Base-by-base conservation (phyloP, 2,797 vertebrate genomes). In the Pseudomugil tenellus region DNA sequence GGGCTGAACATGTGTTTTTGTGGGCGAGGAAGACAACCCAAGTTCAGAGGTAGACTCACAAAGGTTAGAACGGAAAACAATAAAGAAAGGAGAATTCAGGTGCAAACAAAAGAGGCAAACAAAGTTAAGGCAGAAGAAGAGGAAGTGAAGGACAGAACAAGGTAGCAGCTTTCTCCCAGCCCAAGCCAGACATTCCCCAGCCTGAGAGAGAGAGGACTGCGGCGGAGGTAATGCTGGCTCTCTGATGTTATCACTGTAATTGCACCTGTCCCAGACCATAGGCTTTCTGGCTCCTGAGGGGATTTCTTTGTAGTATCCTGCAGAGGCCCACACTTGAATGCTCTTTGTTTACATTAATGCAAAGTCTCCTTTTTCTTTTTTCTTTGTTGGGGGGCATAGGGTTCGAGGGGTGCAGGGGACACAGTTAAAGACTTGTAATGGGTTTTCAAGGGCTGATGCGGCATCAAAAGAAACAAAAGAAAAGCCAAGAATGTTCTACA, bases 231-330 rank as follows among this genome's bases (percentile, higher is more conserved):
- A 84, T 87, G 87, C 79, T 62, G 82, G 81, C 77, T 80, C 84
- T 92, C 85, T 91, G 93, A 94, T 94, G 89, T 92, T 94, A 94
- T 94, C 92, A 88, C 84, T 91, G 91, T 94, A 94, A 94, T 94
- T 94, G 93, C 93, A 93, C 93, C 93, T 94, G 92, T 93, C 91
- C 91, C 85, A 84, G 87, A 90, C 87, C 87, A 84, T 61, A 79
- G 90, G 85, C 92, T 86, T 73, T 29, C 74, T 43, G 87, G 85
- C 84, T 90, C 91, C 87, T 72, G 80, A 69, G 91, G 92, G 92
- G 78, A 87, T 87, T 89, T 88, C 89, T 94, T 94, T 93, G 92
- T 93, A 88, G 83, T 87, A 69, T 77, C 89, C 86, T 77, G 88
- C 88, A 79, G 81, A 84, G 82, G 85, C 80, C 86, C 77, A 84